Conservation (phyloP, 2,888 invertebrate species). For the Spodoptera exigua region DNA sequence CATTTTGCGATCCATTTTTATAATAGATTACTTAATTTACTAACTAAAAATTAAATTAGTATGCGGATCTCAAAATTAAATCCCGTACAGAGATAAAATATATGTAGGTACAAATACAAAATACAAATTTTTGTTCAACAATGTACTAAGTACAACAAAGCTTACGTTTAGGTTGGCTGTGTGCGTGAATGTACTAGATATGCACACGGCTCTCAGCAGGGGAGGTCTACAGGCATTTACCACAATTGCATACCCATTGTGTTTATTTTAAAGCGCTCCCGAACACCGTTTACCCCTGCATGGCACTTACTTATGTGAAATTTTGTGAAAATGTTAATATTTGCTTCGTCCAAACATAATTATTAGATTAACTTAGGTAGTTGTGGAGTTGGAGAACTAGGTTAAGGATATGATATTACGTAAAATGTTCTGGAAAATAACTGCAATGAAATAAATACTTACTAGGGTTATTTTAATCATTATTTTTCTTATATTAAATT, state of each 20-base stretch:
- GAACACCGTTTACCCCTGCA: slow-evolving; percentile 1
- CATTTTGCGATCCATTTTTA: no score
- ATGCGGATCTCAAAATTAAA: no score
- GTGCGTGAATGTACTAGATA: slow-evolving; percentile 3
- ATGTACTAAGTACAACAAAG: slow-evolving; percentile 7
- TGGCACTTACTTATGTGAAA: slow-evolving; percentile 10
- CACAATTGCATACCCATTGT: slow-evolving; percentile 23
- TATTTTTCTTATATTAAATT: no score
- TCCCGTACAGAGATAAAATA: no score
- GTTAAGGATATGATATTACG: no score
- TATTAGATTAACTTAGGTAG: no score
- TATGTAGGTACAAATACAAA: neutral
- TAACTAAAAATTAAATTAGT: no score
- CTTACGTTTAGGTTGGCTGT: slow-evolving; percentile 1
- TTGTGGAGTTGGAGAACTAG: no score
- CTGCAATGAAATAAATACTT: no score
- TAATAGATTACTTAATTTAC: no score
- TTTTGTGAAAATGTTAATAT: slow-evolving; percentile 27
- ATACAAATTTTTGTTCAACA: slow-evolving; percentile 7
- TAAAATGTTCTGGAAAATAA: no score
- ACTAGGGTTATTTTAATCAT: no score
- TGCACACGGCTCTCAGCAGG: slow-evolving; percentile 22
- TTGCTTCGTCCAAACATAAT: slow-evolving; percentile 8
- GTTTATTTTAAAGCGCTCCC: slow-evolving; percentile 36
- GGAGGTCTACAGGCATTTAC: slow-evolving; percentile 38